Evolutionary conservation across 2,888 invertebrate genomes (phyloP).

Genomic region (Meloe dianella): DNA sequence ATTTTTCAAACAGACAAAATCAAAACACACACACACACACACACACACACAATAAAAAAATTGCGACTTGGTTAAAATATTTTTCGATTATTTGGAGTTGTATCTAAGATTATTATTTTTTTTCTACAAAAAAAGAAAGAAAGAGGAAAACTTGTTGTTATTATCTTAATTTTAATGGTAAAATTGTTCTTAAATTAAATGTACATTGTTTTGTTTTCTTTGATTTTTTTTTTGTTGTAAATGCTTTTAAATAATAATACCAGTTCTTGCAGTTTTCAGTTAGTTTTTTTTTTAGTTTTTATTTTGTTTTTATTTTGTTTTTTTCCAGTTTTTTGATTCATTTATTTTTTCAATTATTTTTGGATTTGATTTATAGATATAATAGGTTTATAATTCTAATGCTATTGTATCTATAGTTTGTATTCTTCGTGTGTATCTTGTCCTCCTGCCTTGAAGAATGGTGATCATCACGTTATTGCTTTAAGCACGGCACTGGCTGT

Average conservation of each 20-base stretch:
- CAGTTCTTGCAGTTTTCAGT: slow-evolving; percentile 74
- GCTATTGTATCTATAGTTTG: slow-evolving; percentile 17
- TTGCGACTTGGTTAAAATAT: slow-evolving; percentile 33
- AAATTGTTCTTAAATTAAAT: slow-evolving; percentile 77
- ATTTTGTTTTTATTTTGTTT: too few relatives aligned
- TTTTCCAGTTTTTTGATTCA: slow-evolving; percentile 49
- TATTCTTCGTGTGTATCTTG: slow-evolving; percentile 37
- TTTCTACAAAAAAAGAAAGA: background rate
- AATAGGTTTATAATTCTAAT: too few relatives aligned
- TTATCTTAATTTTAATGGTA: slow-evolving; percentile 72
- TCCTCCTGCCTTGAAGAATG: slow-evolving; percentile 17
- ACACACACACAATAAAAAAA: slow-evolving; percentile 33
- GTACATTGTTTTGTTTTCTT: slow-evolving; percentile 79
- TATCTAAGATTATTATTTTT: too few relatives aligned
- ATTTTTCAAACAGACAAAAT: too few relatives aligned
- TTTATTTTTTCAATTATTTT: slow-evolving; percentile 56
- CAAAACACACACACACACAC: too few relatives aligned
- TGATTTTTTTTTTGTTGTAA: slow-evolving; percentile 78
- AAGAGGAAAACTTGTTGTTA: slow-evolving; percentile 65
- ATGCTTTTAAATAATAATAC: slow-evolving; percentile 77
- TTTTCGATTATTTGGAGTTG: slow-evolving; percentile 49
- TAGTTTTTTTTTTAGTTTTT: slow-evolving; percentile 65
- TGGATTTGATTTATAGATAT: slow-evolving; percentile 19
- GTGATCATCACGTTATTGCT: slow-evolving; percentile 32
- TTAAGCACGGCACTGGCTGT: slow-evolving; percentile 54